Evolutionary conservation across 2,888 invertebrate genomes (phyloP).

Genomic region (Campaea margaritaria): DNA sequence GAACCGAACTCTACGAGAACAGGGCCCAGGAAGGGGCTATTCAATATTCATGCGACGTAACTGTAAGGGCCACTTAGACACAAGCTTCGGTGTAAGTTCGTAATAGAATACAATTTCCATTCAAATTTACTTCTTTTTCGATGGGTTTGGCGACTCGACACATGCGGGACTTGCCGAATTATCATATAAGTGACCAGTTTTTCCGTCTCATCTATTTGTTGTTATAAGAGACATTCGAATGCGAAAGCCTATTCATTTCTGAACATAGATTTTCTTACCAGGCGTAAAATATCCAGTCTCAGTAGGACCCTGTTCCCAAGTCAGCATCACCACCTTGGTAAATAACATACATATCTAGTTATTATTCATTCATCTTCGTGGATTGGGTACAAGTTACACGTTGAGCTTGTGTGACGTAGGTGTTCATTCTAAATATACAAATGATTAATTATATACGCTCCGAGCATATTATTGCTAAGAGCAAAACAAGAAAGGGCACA

Average conservation of each 20-base stretch:
- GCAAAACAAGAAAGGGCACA: conserved; percentile 21
- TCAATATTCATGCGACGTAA: conserved; percentile 45
- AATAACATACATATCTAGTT: too few species aligned
- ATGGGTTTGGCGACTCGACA: conserved; percentile 39
- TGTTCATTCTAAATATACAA: conserved; percentile 38
- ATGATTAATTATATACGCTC: conserved; percentile 36
- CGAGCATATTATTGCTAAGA: conserved; percentile 32
- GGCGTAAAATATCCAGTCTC: conserved; percentile 10
- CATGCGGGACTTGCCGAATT: conserved; percentile 33
- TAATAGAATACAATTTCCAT: conserved; percentile 53
- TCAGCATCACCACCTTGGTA: conserved; percentile 4
- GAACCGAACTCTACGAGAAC: conserved; percentile 12
- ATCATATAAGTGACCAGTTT: conserved; percentile 32
- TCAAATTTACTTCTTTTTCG: conserved; percentile 47
- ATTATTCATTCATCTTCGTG: conserved; percentile 40
- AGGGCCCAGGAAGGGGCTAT: conserved; percentile 46
- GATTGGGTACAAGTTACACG: conserved; percentile 35
- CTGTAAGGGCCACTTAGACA: conserved; percentile 49
- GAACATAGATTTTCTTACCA: conserved; percentile 13
- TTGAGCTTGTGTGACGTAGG: conserved; percentile 34
- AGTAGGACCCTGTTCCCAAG: neutral
- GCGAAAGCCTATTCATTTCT: conserved; percentile 22
- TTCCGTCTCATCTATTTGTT: conserved; percentile 18
- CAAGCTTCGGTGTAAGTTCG: conserved; percentile 48
- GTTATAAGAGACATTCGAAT: conserved; percentile 17